A percentile compares a stretch with the other conserved stretches of the same genome.
phyloP scores from a whole-genome alignment of 2,797 vertebrate species.

The Alfaro cultratus region DNA sequence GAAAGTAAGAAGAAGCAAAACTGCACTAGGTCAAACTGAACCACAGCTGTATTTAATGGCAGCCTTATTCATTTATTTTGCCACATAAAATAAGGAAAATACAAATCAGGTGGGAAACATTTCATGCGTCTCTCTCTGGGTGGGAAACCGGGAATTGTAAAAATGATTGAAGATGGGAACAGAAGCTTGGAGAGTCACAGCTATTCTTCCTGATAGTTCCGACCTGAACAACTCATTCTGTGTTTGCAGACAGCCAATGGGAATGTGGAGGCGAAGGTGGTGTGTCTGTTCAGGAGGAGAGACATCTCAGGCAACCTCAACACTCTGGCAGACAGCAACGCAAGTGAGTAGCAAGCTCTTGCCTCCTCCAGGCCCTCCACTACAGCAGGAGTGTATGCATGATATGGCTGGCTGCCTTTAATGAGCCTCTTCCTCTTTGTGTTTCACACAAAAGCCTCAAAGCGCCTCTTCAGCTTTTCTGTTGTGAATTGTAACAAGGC shows the following conservation, averaged over 20 bases:
- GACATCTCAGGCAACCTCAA: constrained; percentile 96
- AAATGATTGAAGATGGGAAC: not conserved
- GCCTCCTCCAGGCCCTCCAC: not conserved
- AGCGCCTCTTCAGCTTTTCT: constrained; percentile 36
- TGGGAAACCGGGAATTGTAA: not conserved
- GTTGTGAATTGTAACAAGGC: constrained; percentile 10
- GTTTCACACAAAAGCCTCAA: constrained; percentile 34
- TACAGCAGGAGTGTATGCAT: constrained; percentile 15
- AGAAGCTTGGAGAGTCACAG: not conserved
- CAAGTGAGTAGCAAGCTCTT: constrained; percentile 83
- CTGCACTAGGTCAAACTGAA: not conserved
- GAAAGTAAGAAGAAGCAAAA: not conserved
- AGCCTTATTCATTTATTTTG: not conserved
- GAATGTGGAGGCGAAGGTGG: constrained; percentile 95
- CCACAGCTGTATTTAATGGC: not conserved
- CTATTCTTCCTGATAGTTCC: not conserved
- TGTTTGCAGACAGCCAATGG: constrained; percentile 90
- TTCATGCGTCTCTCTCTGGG: not conserved
- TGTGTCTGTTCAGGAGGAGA: constrained; percentile 92
- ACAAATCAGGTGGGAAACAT: not conserved
- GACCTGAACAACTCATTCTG: constrained; percentile 25
- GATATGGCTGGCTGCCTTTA: constrained; percentile 24
- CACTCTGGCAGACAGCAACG: constrained; percentile 94
- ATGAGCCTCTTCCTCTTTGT: constrained; percentile 32
- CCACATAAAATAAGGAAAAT: not conserved